Percentiles rank a stretch among this genome's conserved stretches.
Conservation (phyloP, 1,140 invertebrate genomes). For the Dolichoris vasculosae region DNA sequence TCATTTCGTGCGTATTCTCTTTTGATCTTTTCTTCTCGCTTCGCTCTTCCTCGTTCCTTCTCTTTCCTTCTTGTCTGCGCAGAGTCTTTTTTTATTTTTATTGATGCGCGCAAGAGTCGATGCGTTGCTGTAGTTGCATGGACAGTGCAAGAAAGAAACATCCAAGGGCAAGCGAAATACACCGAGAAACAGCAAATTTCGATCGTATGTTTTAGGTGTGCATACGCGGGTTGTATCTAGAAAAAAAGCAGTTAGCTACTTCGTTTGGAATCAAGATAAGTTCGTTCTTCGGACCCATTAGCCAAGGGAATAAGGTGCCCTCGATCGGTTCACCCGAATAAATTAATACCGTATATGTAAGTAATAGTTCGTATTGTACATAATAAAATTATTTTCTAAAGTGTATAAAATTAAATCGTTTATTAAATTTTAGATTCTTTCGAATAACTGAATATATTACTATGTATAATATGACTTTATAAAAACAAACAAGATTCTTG, state of each 20-base stretch:
- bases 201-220: not conserved
- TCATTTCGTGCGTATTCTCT: not conserved
- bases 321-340: not conserved
- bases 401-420: too few species aligned
- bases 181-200: conserved; percentile 10
- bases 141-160: not conserved
- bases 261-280: not conserved
- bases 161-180: conserved; percentile 6
- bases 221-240: not conserved
- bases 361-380: too few species aligned
- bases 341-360: too few species aligned
- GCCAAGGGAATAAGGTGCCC: not conserved
- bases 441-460: too few species aligned
- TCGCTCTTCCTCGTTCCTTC: conserved; percentile 33
- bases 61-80: not conserved
- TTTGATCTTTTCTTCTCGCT: conserved; percentile 9
- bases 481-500: too few species aligned
- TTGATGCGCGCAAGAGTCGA: not conserved
- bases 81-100: conserved; percentile 8
- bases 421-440: too few species aligned
- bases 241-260: not conserved
- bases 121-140: not conserved
- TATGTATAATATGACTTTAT: too few species aligned
- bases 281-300: too few species aligned
- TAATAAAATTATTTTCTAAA: too few species aligned